Conservation (phyloP, 1,140 invertebrate genomes). For the Ceratina japonica region DNA sequence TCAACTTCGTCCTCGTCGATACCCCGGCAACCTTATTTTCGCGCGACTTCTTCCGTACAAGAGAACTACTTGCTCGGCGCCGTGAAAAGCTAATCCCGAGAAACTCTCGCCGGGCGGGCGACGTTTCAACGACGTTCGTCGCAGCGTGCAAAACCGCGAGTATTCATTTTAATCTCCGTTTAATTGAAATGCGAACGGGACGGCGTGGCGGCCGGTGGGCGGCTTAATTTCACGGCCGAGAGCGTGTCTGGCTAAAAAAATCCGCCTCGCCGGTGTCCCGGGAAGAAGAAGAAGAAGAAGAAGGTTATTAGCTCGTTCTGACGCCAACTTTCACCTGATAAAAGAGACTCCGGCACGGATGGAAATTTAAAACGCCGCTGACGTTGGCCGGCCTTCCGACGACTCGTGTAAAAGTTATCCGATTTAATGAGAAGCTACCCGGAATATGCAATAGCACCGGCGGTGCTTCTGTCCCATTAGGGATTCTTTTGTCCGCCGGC, state of each 20-base stretch:
- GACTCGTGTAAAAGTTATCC: constrained; percentile 36
- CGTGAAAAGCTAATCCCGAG: background rate
- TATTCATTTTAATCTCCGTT: constrained; percentile 1
- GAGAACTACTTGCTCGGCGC: background rate
- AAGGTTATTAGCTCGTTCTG: background rate
- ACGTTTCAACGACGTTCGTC: background rate
- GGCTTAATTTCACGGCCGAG: background rate
- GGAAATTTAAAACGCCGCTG: background rate
- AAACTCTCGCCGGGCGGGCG: background rate
- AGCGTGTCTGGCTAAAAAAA: background rate
- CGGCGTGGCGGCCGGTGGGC: no score
- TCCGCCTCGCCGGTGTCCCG: no score
- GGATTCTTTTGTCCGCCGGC: constrained; percentile 41
- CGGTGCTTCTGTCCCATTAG: constrained; percentile 29
- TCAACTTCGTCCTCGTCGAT: background rate
- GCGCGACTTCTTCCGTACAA: background rate
- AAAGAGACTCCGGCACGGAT: background rate
- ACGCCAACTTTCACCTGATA: background rate
- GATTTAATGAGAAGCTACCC: constrained; percentile 38
- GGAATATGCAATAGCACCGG: constrained; percentile 27
- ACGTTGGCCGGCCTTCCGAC: no score
- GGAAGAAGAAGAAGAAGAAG: background rate
- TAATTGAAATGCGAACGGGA: constrained; percentile 5
- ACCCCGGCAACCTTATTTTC: background rate
- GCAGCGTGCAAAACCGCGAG: background rate